Base-by-base conservation (phyloP, 1,140 invertebrate genomes). In the Penaeus vannamei region DNA sequence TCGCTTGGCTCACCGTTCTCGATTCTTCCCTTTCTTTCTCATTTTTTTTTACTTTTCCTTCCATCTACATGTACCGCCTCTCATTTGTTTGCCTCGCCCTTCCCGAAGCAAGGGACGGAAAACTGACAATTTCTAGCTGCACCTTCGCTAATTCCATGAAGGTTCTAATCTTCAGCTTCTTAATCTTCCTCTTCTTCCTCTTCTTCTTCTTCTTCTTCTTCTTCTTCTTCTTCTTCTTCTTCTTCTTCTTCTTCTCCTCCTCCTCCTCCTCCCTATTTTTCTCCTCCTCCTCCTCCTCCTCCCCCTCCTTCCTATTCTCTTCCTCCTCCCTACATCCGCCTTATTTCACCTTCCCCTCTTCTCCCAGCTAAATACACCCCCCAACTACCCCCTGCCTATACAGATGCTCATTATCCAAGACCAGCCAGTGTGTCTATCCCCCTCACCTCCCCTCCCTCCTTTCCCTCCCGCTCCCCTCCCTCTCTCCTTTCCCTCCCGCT, bases 381-480 rank as follows among this genome's bases (percentile, higher is more conserved):
- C 14, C 83, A 2, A 26, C 62, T 2, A 32, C 22, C 23, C 29
- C 22, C 83, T 32, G n/a, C 69, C n/a, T 29, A 29, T 19, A 29
- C 42, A 36, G 36, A 17, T 84, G 82, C 64, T 61, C 17, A 17
- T 23, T 42, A 42, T 64, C 36, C 66, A 85, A 85, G 69, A 85
- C 69, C 22, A 26, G 61, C 83, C 46, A 53, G 64, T 53, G 59
- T 85, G 64, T 26, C 53, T 72, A 23, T 36, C n/a, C 62, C 36
- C 72, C 36, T 72, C 53, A 53, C 72, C 66, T 14, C 46, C 14
- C 8, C 46, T 4, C 42, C 42, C 42, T 46, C 42, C 10, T 46
- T 26, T 7, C 17, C 62, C 26, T n/a, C 29, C 29, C 3, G 61
- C 17, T 42, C 14, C 61, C 82, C 19, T 32, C 64, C 36, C 23